phyloP scores from a whole-genome alignment of 2,797 vertebrate genomes.

The Gambelia wislizenii region DNA sequence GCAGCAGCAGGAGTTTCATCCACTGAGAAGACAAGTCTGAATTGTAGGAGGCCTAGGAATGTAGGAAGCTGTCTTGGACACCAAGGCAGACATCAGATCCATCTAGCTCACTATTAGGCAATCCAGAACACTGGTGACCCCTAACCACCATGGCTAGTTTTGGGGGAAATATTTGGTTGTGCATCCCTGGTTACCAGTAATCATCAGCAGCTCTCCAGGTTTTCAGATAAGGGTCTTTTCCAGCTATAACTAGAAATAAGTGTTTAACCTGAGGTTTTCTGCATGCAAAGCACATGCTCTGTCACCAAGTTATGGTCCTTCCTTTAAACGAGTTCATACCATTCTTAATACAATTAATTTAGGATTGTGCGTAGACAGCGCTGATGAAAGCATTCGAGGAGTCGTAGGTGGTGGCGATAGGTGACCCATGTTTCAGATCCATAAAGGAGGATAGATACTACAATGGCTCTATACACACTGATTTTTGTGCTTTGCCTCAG shows the following conservation, averaged over 20 bases:
- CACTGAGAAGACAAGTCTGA: neutral
- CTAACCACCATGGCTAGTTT: neutral
- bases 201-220: neutral
- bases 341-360: neutral
- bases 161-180: neutral
- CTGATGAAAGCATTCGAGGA: no score
- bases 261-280: neutral
- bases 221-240: neutral
- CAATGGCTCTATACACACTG: no score
- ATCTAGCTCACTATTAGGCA: neutral
- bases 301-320: neutral
- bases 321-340: neutral
- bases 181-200: neutral
- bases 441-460: no score
- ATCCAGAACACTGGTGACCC: neutral
- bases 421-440: no score
- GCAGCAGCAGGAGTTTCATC: neutral
- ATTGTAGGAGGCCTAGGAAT: conserved; percentile 21
- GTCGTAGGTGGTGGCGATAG: no score
- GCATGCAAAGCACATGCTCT: neutral
- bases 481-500: no score
- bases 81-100: no score
- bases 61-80: neutral
- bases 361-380: no score
- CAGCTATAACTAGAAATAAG: neutral